Evolutionary conservation across 2,113 vertebrate genomes (phyloP).

Genomic region (Pelmatolapia mariae): DNA sequence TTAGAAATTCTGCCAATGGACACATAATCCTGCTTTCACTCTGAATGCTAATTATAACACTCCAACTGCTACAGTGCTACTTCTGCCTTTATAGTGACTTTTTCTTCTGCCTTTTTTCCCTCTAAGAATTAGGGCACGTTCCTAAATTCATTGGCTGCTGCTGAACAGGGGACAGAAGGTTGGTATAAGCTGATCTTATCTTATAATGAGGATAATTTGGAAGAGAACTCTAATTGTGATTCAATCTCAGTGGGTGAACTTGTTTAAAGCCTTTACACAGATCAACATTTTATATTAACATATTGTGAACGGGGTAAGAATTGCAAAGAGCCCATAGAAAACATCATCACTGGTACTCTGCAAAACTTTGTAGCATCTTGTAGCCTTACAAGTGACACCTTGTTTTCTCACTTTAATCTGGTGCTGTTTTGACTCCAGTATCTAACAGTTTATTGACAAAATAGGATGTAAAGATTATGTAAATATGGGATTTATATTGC

Average conservation of each 20-base stretch:
- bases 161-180: background rate
- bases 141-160: background rate
- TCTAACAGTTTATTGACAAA: background rate
- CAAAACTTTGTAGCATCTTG: background rate
- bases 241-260: background rate
- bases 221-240: background rate
- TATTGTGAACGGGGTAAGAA: background rate
- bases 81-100: background rate
- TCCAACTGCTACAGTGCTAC: conserved; percentile 11
- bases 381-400: background rate
- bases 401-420: background rate
- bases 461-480: background rate
- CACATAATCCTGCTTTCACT: conserved; percentile 47
- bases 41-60: conserved; percentile 50
- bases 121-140: background rate
- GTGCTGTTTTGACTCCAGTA: background rate
- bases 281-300: background rate
- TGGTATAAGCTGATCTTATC: background rate
- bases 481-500: background rate
- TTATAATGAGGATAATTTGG: background rate
- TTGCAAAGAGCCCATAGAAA: background rate
- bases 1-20: conserved; percentile 49
- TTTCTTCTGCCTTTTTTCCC: background rate
- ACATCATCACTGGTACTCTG: background rate
- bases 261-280: background rate